Evolutionary conservation across 2,888 invertebrate species (phyloP), one percentile per base, ranked within the genome.

Genomic region (Erebia epiphron): DNA sequence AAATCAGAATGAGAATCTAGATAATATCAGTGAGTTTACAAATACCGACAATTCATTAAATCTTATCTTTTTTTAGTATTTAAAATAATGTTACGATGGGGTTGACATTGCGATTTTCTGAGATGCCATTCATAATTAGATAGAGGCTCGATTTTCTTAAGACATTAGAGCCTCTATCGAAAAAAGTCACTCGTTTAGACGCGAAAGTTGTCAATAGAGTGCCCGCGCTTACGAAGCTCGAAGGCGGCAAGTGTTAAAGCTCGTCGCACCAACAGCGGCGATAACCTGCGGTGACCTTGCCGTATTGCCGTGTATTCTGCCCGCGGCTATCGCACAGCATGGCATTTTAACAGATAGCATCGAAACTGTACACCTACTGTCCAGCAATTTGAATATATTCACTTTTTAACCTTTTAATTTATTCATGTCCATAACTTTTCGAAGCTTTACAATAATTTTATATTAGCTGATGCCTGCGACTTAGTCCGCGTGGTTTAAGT

Each of bases 231-330:
- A 61, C 41, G 26, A 35, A 35, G 35, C 35, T 43, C 57, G 73
- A 35, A 35, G 70, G 77, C 80, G 79, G 79, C 76, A 58, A 69
- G 54, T 84, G 86, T 88, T 85, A 89, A 89, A 89, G 86, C 81
- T 83, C 81, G 79, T 78, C 79, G 77, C 79, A 79, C 79, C 80
- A 82, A 80, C 57, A 26, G 56, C 50, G 49, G 75, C 79, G 89
- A 90, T 90, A 90, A 90, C 89, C 90, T 81, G 80, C 65, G 66
- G 77, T 83, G 87, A 89, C 89, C 86, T 89, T 87, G 87, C 83
- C 77, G 61, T 73, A 72, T 73, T 73, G 43, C 69, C 73, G 72
- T 78, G 61, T 64, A 67, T 68, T 63, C 57, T 71, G 68, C 58
- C 49, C 49, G 56, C 46, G n/a, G 67, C 49, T 63, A 41, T 63